These are phyloP conservation scores for Tokudaia muenninki DNA, from an alignment of 2,797 vertebrate species.

Conservation along the genomic window DNA sequence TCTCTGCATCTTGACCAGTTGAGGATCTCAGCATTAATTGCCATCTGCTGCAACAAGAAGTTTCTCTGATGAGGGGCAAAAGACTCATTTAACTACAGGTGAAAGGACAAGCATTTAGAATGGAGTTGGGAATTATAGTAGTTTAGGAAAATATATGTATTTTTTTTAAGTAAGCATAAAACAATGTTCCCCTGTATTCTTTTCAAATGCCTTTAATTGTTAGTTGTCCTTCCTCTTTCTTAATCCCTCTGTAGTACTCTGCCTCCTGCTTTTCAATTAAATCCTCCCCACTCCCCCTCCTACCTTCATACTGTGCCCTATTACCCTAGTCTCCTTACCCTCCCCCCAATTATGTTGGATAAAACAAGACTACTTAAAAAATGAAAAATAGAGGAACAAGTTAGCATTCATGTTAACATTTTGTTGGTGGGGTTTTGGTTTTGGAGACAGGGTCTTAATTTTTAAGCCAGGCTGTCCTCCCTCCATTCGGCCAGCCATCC, in stretches of 20 bases:
- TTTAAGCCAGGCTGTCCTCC: background rate
- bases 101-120: background rate
- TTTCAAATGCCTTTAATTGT: background rate
- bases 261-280: background rate
- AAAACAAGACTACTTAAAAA: background rate
- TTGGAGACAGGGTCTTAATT: too few relatives aligned
- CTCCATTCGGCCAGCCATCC: background rate
- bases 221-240: background rate
- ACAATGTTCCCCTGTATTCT: background rate
- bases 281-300: background rate
- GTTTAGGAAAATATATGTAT: background rate
- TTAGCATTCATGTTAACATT: background rate
- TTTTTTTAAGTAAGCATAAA: background rate
- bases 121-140: background rate
- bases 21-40: background rate
- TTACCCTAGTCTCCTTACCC: background rate
- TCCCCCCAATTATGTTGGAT: background rate
- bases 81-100: background rate
- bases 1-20: background rate
- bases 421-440: background rate
- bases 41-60: background rate
- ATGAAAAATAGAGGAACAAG: conserved; percentile 47
- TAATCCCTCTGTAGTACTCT: too few relatives aligned
- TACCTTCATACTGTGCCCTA: background rate
- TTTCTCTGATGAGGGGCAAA: background rate